These are phyloP conservation scores for Diachrysia chrysitis DNA, from an alignment of 2,888 invertebrate genomes.

Conservation along the genomic window DNA sequence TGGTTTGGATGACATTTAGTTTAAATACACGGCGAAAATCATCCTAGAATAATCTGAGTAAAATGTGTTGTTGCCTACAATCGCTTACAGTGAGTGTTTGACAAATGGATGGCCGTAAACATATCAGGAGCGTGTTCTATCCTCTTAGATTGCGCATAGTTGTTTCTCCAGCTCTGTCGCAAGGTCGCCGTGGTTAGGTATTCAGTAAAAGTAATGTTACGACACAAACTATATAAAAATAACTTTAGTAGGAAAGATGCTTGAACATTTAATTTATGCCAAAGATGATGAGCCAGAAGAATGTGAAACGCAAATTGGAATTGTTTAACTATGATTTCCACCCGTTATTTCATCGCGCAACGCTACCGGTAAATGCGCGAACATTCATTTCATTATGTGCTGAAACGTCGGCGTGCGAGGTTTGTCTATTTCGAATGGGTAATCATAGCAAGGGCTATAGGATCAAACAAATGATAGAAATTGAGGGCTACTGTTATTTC, in stretches of 20 bases:
- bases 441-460: no score
- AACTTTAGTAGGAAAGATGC: background rate
- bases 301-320: background rate
- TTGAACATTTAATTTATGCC: conserved; percentile 16
- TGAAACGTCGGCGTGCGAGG: no score
- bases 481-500: no score
- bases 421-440: no score
- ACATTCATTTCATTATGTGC: no score
- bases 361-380: no score
- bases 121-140: conserved; percentile 5
- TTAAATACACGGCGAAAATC: background rate
- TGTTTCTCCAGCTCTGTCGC: background rate
- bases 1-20: no score
- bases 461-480: no score
- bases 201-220: conserved; percentile 6
- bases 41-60: background rate
- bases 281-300: no score
- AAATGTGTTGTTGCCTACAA: conserved; percentile 2
- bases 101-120: conserved; percentile 11
- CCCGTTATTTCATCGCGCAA: no score
- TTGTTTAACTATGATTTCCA: no score
- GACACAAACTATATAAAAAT: conserved; percentile 13
- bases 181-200: background rate
- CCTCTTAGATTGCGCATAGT: background rate
- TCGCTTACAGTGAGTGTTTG: conserved; percentile 11